These are phyloP conservation scores for Diglossa brunneiventris DNA, from an alignment of 2,113 vertebrate species.

Conservation along the genomic window DNA sequence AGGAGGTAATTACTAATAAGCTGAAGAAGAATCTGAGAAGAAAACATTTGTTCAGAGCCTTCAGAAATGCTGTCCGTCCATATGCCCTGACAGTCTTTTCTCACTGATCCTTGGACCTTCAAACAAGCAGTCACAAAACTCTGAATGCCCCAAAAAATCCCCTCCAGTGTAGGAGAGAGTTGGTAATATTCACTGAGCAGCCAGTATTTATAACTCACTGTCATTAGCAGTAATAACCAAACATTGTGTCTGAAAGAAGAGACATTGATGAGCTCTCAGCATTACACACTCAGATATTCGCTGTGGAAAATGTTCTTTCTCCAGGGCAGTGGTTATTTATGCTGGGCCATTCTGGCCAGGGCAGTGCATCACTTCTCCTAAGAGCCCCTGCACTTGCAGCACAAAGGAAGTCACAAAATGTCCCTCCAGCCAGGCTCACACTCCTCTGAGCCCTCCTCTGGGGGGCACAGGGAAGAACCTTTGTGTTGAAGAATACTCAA, in stretches of 20 bases:
- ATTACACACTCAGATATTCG: not conserved
- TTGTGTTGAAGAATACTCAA: not conserved
- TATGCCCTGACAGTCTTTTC: not conserved
- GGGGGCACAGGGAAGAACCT: not conserved
- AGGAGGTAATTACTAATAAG: not conserved
- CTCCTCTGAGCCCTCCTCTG: not conserved
- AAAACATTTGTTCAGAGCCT: not conserved
- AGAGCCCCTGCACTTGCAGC: not conserved
- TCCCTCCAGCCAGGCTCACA: not conserved
- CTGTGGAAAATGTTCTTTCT: not conserved
- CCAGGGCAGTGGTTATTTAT: not conserved
- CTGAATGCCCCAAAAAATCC: not conserved
- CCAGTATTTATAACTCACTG: not conserved
- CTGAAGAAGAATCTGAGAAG: not conserved
- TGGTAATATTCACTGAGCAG: not conserved
- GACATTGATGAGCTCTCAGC: not conserved
- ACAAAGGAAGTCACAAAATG: not conserved
- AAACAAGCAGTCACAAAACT: not conserved
- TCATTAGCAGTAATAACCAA: not conserved
- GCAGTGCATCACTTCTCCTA: not conserved
- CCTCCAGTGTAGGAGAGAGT: accelerated
- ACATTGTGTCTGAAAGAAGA: not conserved
- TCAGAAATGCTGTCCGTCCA: not conserved
- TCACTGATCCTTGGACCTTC: not conserved
- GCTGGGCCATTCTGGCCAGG: not conserved